These are phyloP conservation scores for Toxostoma redivivum DNA, from an alignment of 2,113 vertebrate genomes.

Conservation along the genomic window DNA sequence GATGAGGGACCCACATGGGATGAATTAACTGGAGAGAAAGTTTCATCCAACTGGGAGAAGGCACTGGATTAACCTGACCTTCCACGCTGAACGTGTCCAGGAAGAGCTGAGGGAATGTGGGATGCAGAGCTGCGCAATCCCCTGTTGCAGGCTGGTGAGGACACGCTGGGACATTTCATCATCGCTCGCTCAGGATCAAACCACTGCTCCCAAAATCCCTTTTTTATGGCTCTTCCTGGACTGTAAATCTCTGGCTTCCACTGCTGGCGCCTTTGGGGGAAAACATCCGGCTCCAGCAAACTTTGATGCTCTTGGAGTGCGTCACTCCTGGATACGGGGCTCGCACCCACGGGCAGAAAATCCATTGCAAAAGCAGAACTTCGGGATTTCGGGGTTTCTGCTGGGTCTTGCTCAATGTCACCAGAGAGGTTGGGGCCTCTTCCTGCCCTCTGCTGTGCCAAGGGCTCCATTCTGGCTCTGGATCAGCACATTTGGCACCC, in stretches of 20 bases:
- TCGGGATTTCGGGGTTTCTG: background rate
- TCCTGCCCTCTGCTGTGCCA: fast-evolving
- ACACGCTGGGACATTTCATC: background rate
- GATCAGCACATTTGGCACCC: fast-evolving
- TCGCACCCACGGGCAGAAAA: background rate
- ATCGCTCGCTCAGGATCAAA: fast-evolving
- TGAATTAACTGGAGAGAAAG: fast-evolving
- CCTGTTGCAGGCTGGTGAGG: background rate
- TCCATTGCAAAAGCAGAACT: background rate
- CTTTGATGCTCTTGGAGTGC: background rate
- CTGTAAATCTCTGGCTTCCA: slow-evolving; percentile 3
- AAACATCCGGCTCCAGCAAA: background rate
- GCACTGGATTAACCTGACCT: fast-evolving
- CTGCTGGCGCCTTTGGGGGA: background rate
- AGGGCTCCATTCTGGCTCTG: fast-evolving
- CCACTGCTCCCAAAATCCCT: background rate
- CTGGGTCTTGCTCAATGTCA: background rate
- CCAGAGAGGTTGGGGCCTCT: background rate
- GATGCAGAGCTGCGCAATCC: background rate
- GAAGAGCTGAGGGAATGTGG: background rate
- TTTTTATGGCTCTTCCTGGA: background rate
- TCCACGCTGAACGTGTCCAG: fast-evolving
- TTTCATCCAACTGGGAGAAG: background rate
- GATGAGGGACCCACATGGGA: fast-evolving
- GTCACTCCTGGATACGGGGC: background rate